Conservation (phyloP, 2,113 vertebrate genomes). For the Galbula dea region DNA sequence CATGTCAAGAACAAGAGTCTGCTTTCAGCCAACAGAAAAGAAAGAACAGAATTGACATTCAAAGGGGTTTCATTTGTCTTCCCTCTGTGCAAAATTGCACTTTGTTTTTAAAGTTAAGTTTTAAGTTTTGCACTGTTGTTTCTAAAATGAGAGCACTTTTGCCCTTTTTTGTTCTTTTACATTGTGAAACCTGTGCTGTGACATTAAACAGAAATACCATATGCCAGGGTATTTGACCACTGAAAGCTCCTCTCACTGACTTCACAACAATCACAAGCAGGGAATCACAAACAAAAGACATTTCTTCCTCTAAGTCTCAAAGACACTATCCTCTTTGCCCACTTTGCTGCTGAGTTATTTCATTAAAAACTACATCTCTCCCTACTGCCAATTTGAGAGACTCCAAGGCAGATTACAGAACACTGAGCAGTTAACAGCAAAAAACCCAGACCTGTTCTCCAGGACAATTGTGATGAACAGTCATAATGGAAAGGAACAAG, state of each 20-base stretch:
- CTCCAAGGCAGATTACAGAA: background rate
- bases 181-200: constrained; percentile 54
- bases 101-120: constrained; percentile 10
- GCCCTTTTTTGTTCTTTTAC: constrained; percentile 5
- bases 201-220: constrained; percentile 34
- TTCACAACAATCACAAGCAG: constrained; percentile 39
- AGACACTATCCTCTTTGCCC: constrained; percentile 17
- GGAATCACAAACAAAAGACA: background rate
- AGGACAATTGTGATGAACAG: background rate
- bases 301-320: background rate
- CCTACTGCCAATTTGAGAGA: background rate
- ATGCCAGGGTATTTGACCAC: constrained; percentile 31
- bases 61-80: background rate
- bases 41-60: constrained; percentile 67
- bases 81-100: constrained; percentile 61
- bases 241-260: constrained; percentile 29
- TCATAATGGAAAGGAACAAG: background rate
- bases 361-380: constrained; percentile 38
- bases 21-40: constrained; percentile 49
- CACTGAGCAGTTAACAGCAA: background rate
- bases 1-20: constrained; percentile 53
- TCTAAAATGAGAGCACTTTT: background rate
- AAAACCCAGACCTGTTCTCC: background rate
- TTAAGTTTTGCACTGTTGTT: constrained; percentile 27
- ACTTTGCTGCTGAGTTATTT: constrained; percentile 70